Evolutionary conservation across 2,113 vertebrate genomes (phyloP).

Genomic region (Pelobates fuscus): DNA sequence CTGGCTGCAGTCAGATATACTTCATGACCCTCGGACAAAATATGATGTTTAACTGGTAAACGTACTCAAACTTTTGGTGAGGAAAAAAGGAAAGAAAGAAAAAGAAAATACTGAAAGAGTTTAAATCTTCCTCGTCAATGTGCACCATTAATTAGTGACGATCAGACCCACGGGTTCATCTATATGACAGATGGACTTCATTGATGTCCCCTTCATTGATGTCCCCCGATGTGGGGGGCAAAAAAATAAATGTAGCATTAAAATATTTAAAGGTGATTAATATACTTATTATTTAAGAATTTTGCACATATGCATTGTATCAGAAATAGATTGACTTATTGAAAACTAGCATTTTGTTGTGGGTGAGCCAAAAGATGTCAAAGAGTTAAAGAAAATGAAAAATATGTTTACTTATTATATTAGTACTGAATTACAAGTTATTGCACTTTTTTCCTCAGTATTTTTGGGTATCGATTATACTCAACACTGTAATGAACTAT

Average conservation of each 20-base stretch:
- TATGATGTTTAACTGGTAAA: constrained; percentile 85
- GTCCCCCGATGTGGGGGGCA: no score
- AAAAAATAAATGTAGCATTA: no score
- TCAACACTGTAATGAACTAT: constrained; percentile 31
- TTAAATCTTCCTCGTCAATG: constrained; percentile 1
- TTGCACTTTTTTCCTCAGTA: constrained; percentile 42
- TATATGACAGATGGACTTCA: no score
- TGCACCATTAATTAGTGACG: constrained; percentile 50
- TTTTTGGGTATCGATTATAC: not conserved
- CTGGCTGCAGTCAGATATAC: constrained; percentile 91
- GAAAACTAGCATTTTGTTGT: no score
- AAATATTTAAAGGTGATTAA: no score
- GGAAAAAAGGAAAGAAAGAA: constrained; percentile 19
- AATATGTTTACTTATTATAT: not conserved
- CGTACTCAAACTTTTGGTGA: constrained; percentile 44
- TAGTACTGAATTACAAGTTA: not conserved
- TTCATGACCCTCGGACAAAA: constrained; percentile 94
- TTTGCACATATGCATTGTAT: no score
- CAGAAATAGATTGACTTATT: no score
- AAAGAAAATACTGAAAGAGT: no score
- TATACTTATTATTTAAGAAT: no score
- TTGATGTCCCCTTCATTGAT: no score
- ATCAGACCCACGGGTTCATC: no score
- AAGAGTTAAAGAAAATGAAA: not conserved
- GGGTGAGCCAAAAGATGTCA: not conserved